Evolutionary conservation across 2,888 invertebrate species (phyloP).

Genomic region (Drosophila macrospina): DNA sequence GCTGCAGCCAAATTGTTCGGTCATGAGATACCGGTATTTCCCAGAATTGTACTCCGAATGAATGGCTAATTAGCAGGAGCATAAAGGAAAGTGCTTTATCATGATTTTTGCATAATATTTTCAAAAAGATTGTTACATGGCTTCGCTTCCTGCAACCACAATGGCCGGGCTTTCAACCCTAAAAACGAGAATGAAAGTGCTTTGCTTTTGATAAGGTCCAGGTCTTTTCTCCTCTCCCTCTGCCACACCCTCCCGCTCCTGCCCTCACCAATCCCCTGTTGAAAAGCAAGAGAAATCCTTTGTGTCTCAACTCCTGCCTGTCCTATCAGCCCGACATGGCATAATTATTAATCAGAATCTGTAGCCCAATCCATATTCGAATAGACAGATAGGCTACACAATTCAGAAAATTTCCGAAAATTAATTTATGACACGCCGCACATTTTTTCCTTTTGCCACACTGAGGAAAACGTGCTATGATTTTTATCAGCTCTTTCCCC

Average conservation of each 20-base stretch:
- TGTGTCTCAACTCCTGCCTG: constrained; percentile 42
- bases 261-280: too few relatives aligned
- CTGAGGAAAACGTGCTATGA: constrained; percentile 53
- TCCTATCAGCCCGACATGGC: constrained; percentile 43
- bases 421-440: constrained; percentile 76
- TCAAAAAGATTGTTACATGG: constrained; percentile 50
- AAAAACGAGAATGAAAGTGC: constrained; percentile 51
- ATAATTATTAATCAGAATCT: constrained; percentile 65
- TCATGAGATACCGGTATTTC: constrained; percentile 17
- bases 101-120: constrained; percentile 73
- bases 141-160: constrained; percentile 44
- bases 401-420: constrained; percentile 58
- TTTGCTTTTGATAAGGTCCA: constrained; percentile 36
- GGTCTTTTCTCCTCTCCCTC: not conserved
- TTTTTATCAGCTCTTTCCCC: constrained; percentile 51
- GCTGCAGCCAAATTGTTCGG: not conserved
- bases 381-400: constrained; percentile 41
- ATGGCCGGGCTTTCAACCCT: constrained; percentile 56
- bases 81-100: constrained; percentile 67
- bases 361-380: constrained; percentile 28
- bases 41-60: constrained; percentile 37
- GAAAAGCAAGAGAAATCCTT: constrained; percentile 24
- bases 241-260: not conserved
- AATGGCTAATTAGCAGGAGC: constrained; percentile 66
- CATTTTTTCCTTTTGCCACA: constrained; percentile 68